These are phyloP conservation scores for Temnothorax rugatulus DNA, from an alignment of 2,888 invertebrate genomes.

Conservation along the genomic window DNA sequence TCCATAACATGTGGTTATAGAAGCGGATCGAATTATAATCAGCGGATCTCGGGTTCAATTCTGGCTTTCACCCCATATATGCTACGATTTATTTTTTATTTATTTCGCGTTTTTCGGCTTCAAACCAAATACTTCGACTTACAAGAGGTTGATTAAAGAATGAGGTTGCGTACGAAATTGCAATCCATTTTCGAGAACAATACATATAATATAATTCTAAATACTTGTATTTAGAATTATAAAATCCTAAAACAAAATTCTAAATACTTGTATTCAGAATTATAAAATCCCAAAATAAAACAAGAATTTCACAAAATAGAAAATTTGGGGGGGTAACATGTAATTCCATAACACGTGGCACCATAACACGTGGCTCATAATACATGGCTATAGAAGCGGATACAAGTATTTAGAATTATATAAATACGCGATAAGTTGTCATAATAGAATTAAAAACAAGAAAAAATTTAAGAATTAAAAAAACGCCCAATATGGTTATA, in stretches of 20 bases:
- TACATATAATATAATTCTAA: not conserved
- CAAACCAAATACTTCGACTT: not conserved
- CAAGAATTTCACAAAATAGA: no score
- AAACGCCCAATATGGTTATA: not conserved
- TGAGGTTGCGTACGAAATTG: not conserved
- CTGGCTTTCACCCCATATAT: not conserved
- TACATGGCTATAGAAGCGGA: not conserved
- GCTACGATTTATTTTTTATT: not conserved
- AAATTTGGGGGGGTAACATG: no score
- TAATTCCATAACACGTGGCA: no score
- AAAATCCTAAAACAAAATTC: no score
- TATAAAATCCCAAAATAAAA: no score
- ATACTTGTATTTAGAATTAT: no score
- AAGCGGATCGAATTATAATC: not conserved
- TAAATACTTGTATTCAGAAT: no score
- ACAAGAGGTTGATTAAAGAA: not conserved
- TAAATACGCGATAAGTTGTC: not conserved
- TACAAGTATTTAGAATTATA: not conserved
- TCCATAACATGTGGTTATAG: no score
- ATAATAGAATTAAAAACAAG: not conserved
- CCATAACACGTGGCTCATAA: no score
- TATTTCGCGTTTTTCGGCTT: not conserved
- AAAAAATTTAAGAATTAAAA: not conserved
- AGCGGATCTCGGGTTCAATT: not conserved
- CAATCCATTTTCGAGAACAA: not conserved